phyloP scores from a whole-genome alignment of 2,888 invertebrate species.

The Crioceris asparagi region DNA sequence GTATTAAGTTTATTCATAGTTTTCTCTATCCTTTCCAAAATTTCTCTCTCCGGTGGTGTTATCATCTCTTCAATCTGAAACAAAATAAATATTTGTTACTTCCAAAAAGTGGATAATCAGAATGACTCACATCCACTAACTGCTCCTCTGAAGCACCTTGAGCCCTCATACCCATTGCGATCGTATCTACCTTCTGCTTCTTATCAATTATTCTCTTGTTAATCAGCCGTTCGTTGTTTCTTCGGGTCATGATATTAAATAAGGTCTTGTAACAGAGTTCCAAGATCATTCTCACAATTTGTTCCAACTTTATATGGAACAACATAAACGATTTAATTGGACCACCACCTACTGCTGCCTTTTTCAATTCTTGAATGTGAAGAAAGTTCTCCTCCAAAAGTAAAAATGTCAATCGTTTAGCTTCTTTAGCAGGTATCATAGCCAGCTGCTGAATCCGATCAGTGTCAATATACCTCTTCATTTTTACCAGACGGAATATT shows the following conservation, averaged over 20 bases:
- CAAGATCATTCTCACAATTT: constrained; percentile 56
- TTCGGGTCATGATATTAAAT: constrained; percentile 56
- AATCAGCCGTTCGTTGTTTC: constrained; percentile 51
- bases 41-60: constrained; percentile 71
- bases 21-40: constrained; percentile 62
- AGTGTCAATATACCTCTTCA: constrained; percentile 77
- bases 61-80: constrained; percentile 73
- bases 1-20: constrained; percentile 66
- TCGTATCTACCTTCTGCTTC: constrained; percentile 72
- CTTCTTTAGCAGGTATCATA: constrained; percentile 90
- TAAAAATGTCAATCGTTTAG: constrained; percentile 77
- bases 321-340: constrained; percentile 73
- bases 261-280: constrained; percentile 62
- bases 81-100: constrained; percentile 12
- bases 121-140: constrained; percentile 58
- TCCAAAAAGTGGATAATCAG: background rate
- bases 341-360: constrained; percentile 34
- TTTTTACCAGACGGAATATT: constrained; percentile 75
- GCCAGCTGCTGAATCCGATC: constrained; percentile 85
- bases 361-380: constrained; percentile 53
- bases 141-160: constrained; percentile 69
- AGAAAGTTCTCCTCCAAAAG: constrained; percentile 71
- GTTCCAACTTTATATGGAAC: constrained; percentile 60
- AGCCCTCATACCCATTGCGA: constrained; percentile 67
- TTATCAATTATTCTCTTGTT: constrained; percentile 79